Evolutionary conservation across 2,888 invertebrate species (phyloP).

Genomic region (Artemia sinica): DNA sequence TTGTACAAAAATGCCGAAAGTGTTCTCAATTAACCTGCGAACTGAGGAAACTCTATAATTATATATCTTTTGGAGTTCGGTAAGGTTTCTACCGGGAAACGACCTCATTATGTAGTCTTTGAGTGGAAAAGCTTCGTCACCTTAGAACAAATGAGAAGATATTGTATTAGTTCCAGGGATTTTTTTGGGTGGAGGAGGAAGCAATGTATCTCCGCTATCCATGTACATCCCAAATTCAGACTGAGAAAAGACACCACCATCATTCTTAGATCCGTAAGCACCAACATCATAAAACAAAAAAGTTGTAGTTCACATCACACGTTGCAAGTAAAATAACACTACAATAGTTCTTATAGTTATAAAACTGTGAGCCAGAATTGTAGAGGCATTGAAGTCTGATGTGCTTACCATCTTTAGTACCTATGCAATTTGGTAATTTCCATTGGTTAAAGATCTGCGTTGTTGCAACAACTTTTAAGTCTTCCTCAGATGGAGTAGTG

Average conservation of each 20-base stretch:
- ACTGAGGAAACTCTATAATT: constrained; percentile 20
- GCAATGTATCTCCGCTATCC: constrained; percentile 1
- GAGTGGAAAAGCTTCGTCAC: constrained; percentile 22
- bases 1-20: too few relatives aligned
- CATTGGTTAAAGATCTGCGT: too few relatives aligned
- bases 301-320: constrained; percentile 20
- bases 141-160: constrained; percentile 19
- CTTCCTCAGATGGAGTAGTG: too few relatives aligned
- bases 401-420: too few relatives aligned
- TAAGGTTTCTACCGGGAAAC: constrained; percentile 19
- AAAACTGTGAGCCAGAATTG: constrained; percentile 18
- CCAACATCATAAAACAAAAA: constrained; percentile 19
- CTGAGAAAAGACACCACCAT: constrained; percentile 19
- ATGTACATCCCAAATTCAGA: constrained; percentile 20
- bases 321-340: constrained; percentile 20
- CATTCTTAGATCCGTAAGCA: constrained; percentile 19
- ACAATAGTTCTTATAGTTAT: constrained; percentile 20
- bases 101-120: constrained; percentile 21
- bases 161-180: constrained; percentile 16
- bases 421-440: too few relatives aligned
- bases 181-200: constrained; percentile 17
- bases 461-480: too few relatives aligned
- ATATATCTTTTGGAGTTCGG: constrained; percentile 16
- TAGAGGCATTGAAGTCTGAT: background rate
- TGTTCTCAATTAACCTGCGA: too few relatives aligned